Evolutionary conservation across 2,113 vertebrate genomes (phyloP).

Genomic region (Chunga burmeisteri): DNA sequence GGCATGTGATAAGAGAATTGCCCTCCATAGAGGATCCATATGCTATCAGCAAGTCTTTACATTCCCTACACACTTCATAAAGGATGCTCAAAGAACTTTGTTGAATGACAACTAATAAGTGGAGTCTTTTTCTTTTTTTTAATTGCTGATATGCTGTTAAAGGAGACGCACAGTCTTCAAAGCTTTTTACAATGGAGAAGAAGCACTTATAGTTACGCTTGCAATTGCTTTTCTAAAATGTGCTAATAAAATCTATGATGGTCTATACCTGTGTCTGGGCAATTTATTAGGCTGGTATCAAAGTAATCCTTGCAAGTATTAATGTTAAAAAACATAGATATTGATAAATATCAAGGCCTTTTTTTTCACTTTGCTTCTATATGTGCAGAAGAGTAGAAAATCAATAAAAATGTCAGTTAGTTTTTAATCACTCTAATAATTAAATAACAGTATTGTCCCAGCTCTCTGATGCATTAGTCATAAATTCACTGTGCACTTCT

Average conservation of each 20-base stretch:
- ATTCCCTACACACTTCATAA: not conserved
- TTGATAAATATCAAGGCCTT: not conserved
- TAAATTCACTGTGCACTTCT: not conserved
- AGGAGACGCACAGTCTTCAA: not conserved
- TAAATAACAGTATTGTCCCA: not conserved
- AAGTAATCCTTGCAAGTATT: not conserved
- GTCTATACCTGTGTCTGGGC: not conserved
- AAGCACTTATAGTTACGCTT: not conserved
- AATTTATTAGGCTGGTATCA: not conserved
- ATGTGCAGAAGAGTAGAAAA: not conserved
- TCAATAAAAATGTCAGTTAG: not conserved
- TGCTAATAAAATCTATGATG: not conserved
- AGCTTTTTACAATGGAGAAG: not conserved
- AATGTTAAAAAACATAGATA: not conserved
- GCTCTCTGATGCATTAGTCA: not conserved
- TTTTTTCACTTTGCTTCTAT: not conserved
- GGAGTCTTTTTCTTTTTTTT: not conserved
- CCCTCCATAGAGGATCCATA: not conserved
- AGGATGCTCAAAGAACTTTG: not conserved
- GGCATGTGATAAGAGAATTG: not conserved
- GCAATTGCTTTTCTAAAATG: not conserved
- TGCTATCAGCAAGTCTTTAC: not conserved
- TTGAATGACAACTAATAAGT: not conserved
- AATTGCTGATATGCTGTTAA: not conserved
- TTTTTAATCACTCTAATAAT: constrained; percentile 10